phyloP scores from a whole-genome alignment of 2,888 invertebrate genomes.

The Diadegma fenestrale region DNA sequence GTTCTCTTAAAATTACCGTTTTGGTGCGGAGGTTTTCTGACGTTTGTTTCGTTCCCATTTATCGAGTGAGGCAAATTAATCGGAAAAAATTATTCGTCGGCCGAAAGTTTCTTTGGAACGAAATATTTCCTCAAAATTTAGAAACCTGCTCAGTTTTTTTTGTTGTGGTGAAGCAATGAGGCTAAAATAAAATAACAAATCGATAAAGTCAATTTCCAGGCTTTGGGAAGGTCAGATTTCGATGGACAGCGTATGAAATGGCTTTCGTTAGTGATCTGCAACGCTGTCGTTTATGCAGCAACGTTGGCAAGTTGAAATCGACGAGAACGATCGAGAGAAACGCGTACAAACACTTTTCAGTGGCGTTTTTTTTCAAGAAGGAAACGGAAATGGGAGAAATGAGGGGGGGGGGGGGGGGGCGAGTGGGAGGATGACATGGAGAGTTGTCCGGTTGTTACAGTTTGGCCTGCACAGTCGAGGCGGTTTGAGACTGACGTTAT shows the following conservation, averaged over 20 bases:
- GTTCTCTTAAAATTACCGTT: not conserved
- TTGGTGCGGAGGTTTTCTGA: not conserved
- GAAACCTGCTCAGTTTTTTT: not conserved
- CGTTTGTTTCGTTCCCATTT: not conserved
- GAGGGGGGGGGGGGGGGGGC: conserved; percentile 14
- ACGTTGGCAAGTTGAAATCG: conserved; percentile 15
- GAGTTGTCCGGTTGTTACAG: conserved; percentile 50
- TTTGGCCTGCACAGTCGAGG: conserved; percentile 46
- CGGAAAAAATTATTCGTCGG: not conserved
- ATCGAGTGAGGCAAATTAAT: not conserved
- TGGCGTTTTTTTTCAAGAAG: conserved; percentile 10
- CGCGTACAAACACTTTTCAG: conserved; percentile 31
- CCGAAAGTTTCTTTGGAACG: not conserved
- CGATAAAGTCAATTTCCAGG: not conserved
- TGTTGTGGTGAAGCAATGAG: not conserved
- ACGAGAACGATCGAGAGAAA: conserved; percentile 37
- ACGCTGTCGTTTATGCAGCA: not conserved
- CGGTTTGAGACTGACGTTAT: conserved; percentile 64
- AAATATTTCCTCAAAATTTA: not conserved
- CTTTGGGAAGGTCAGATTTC: not conserved
- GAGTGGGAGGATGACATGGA: conserved; percentile 23
- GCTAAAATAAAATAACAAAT: not conserved
- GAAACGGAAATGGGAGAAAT: conserved; percentile 8
- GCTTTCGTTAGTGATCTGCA: not conserved
- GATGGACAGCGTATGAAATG: not conserved